Base-by-base conservation (phyloP, 2,888 invertebrate genomes). In the Epirrhoe alternata region DNA sequence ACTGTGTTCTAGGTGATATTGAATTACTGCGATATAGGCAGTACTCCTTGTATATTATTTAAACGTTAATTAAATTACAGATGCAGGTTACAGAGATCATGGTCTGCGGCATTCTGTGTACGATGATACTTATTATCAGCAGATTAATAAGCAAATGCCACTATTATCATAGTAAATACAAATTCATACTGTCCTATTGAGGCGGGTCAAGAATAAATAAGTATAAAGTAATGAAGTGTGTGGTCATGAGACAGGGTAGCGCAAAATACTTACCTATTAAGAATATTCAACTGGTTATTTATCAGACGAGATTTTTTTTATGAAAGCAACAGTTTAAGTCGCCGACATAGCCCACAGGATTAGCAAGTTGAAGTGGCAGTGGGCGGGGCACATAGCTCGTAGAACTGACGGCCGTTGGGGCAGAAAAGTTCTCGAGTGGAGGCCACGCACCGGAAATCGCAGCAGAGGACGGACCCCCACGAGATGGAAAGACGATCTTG, bases 11-110 rank as follows among this genome's bases (percentile, higher is more conserved):
- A 35, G 72, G 74, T 75, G 77, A 74, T 74, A 69, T 72, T 74
- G 71, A 76, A 80, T 81, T 78, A 77, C 70, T 58, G 45, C 35
- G n/a, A 59, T 62, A 65, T 69, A 64, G 62, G 53, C 63, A 61
- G 45, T 56, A 57, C 50, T 57, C 61, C 59, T 16, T 53, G 54
- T 53, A 62, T 53, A 58, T 42, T 67, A 60, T 55, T 58, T 61
- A 57, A 12, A 50, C 31, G 49, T 45, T 64, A 61, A 68, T 64
- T 60, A 24, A 68, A 64, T 64, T 61, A 61, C 57, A 42, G 17
- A 68, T 57, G 42, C 64, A 61, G 64, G 64, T 58, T 45, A 38
- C 60, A 31, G 60, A 60, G 67, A 67, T 67, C 67, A 68, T 35
- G 68, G 67, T 17, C 53, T 52, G 38, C 42, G 42, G 33, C 49